These are phyloP conservation scores for Rhyzopertha dominica DNA, from an alignment of 1,140 invertebrate genomes.

Conservation along the genomic window DNA sequence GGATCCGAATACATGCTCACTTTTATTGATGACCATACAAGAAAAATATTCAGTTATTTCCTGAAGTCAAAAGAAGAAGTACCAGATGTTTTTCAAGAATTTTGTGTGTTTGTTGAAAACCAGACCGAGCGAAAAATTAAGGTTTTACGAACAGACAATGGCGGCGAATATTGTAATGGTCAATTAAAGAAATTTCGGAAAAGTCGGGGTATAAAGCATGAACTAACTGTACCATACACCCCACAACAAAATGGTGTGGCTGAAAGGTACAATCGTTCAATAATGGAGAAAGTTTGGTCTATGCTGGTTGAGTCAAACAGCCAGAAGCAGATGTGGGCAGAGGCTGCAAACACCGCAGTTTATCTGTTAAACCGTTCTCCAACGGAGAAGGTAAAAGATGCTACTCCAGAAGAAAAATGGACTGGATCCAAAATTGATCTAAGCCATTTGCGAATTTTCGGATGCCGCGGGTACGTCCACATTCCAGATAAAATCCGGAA, in stretches of 20 bases:
- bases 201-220: constrained; percentile 38
- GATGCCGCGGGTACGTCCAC: constrained; percentile 43
- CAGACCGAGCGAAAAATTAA: constrained; percentile 30
- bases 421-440: constrained; percentile 26
- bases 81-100: constrained; percentile 25
- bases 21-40: constrained; percentile 42
- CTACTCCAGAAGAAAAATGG: constrained; percentile 44
- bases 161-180: constrained; percentile 38
- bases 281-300: constrained; percentile 31
- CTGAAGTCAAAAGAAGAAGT: constrained; percentile 35
- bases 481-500: constrained; percentile 39
- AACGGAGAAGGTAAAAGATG: constrained; percentile 32
- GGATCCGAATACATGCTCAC: constrained; percentile 39
- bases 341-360: constrained; percentile 37
- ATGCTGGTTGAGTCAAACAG: constrained; percentile 38
- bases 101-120: constrained; percentile 27
- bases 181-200: constrained; percentile 26
- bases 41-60: constrained; percentile 35
- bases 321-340: constrained; percentile 37
- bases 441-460: constrained; percentile 37
- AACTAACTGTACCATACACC: constrained; percentile 41
- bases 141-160: constrained; percentile 31
- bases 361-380: constrained; percentile 40
- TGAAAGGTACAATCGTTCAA: constrained; percentile 38
- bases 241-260: constrained; percentile 46